These are phyloP conservation scores for Miichthys miiuy DNA, from an alignment of 2,797 vertebrate species.

Conservation along the genomic window DNA sequence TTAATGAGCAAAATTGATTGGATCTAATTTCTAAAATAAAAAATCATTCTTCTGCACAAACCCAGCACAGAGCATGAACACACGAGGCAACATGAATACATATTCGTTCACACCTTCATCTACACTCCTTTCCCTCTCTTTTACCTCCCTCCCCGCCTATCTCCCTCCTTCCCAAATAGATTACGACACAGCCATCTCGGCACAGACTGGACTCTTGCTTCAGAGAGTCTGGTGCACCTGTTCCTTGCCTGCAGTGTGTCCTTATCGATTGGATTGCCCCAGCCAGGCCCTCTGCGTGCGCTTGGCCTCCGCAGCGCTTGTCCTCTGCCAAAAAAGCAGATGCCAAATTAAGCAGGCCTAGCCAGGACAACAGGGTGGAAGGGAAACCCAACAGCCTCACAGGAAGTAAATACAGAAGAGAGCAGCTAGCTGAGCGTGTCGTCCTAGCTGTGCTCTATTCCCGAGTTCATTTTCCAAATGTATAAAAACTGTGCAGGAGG, in stretches of 20 bases:
- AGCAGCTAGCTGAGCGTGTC: conserved; percentile 17
- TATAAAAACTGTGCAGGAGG: conserved; percentile 19
- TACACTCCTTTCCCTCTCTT: conserved; percentile 10
- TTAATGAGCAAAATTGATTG: neutral
- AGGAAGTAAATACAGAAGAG: conserved; percentile 61
- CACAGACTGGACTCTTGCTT: conserved; percentile 66
- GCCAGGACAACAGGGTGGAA: conserved; percentile 67
- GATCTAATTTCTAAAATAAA: neutral
- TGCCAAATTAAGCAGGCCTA: conserved; percentile 70
- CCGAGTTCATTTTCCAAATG: conserved; percentile 22
- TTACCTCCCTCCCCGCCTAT: conserved; percentile 26
- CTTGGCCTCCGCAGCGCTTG: conserved; percentile 65
- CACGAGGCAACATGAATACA: neutral
- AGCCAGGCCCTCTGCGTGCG: conserved; percentile 59
- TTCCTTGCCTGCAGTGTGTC: conserved; percentile 73
- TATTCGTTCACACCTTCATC: conserved; percentile 19
- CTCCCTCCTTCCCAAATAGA: conserved; percentile 62
- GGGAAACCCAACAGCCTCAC: conserved; percentile 62
- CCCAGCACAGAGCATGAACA: neutral
- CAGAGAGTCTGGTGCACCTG: conserved; percentile 67
- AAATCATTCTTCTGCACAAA: no score
- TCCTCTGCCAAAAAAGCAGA: conserved; percentile 65
- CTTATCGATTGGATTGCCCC: conserved; percentile 75
- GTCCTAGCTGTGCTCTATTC: neutral
- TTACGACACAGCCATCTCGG: conserved; percentile 62